Evolutionary conservation across 1,140 invertebrate species (phyloP).

Genomic region (Drosophila nasuta): DNA sequence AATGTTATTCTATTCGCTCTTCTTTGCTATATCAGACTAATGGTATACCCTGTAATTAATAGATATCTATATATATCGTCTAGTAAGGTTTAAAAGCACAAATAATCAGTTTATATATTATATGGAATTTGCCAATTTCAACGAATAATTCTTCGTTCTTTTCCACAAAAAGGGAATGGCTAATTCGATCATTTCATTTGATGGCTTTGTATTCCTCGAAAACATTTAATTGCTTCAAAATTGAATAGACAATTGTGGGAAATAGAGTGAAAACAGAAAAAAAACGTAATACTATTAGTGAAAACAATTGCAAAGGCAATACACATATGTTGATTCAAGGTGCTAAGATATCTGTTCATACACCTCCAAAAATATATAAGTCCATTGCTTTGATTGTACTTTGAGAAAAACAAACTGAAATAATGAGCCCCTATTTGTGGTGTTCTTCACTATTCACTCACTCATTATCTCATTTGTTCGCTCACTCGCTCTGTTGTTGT

Average conservation of each 20-base stretch:
- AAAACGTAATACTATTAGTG: not conserved
- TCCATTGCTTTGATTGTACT: slow-evolving; percentile 52
- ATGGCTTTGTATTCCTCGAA: slow-evolving; percentile 70
- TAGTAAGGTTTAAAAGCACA: no score
- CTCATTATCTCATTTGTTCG: slow-evolving; percentile 1
- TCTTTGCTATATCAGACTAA: no score
- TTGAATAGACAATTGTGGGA: slow-evolving; percentile 72
- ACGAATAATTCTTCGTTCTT: no score
- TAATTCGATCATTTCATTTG: not conserved
- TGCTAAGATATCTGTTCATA: slow-evolving; percentile 39
- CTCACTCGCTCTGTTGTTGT: not conserved
- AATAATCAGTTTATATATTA: no score
- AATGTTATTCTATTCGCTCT: no score
- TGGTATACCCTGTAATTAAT: no score
- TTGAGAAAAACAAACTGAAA: slow-evolving; percentile 42
- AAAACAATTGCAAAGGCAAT: slow-evolving; percentile 36
- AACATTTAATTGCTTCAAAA: slow-evolving; percentile 77
- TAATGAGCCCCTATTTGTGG: not conserved
- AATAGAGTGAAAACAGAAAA: slow-evolving; percentile 24
- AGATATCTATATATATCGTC: no score
- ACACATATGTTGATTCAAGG: slow-evolving; percentile 20
- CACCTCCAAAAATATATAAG: slow-evolving; percentile 12
- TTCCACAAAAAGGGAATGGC: not conserved
- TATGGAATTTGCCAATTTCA: no score
- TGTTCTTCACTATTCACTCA: not conserved